Evolutionary conservation across 2,888 invertebrate species (phyloP), one percentile per base, ranked within the genome.

Genomic region (Heliconius erato): DNA sequence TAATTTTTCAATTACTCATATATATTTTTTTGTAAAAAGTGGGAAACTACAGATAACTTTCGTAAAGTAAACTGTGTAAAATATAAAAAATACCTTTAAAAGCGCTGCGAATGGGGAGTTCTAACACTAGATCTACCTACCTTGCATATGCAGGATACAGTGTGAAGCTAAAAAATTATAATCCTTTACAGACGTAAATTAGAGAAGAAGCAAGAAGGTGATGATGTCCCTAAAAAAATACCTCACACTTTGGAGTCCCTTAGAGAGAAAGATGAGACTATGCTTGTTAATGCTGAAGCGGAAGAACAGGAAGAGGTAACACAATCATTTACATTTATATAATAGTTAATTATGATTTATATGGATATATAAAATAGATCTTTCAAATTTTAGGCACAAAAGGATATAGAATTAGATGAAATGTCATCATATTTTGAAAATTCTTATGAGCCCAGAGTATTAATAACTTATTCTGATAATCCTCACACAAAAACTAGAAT

Each of bases 391-490:
- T 89, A 96, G 96, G 96, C 94, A 67, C 96, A 97, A 90, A 96
- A 97, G 87, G 98, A 98, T 88, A 96, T 98, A 88, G 97, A 98
- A 88, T 93, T 97, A 67, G 98, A 99, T 95, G 99, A 99, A 91
- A 97, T 99, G 88, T 97, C 98, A 80, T 92, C 97, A 32, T 99
- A 99, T 92, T 99, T 98, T 91, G 97, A 97, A 86, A 97, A 98
- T 84, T 96, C 97, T 11, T 98, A 98, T 88, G 98, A 98, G 87
- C 99, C 99, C 0, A 99, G 99, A 96, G 98, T 99, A 44, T 95
- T 99, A n/a, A 98, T 99, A 79, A 99, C 99, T 16, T 99, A 98
- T 87, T 97, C 98, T 0, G 99, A 99, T 90, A 98, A 99, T 95
- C 99, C 99, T 0, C 97, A 98, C 88, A 97, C 96, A 86, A 98